phyloP scores from a whole-genome alignment of 2,797 vertebrate genomes.

The Sebastes trivittatus region DNA sequence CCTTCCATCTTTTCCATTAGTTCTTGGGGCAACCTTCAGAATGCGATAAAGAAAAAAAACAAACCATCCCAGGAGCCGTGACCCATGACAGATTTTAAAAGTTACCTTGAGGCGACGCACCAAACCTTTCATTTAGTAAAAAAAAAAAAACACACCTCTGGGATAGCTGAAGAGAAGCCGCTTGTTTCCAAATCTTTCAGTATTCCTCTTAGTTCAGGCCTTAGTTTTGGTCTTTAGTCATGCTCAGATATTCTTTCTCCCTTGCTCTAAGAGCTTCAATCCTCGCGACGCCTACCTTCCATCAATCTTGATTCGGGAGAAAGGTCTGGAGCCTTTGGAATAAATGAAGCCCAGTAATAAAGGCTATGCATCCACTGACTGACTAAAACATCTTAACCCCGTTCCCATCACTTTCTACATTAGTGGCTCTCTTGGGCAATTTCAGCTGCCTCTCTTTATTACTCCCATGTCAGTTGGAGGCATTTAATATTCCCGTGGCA shows the following conservation, averaged over 20 bases:
- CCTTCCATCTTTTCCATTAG: background rate
- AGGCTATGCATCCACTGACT: conserved; percentile 64
- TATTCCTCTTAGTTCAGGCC: conserved; percentile 2
- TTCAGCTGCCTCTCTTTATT: conserved; percentile 70
- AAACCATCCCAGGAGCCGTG: conserved; percentile 6
- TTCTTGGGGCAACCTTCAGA: background rate
- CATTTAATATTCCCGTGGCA: conserved; percentile 33
- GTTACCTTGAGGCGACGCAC: conserved; percentile 10
- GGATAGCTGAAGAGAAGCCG: background rate
- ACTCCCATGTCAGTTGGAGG: conserved; percentile 32
- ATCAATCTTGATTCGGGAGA: conserved; percentile 73
- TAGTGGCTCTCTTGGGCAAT: conserved; percentile 66
- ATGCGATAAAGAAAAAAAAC: background rate
- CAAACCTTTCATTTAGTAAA: background rate
- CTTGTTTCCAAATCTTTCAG: background rate
- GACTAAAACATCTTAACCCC: conserved; percentile 58
- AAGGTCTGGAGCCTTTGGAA: conserved; percentile 63
- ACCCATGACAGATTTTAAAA: conserved; percentile 33
- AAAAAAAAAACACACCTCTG: background rate
- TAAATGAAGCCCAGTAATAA: conserved; percentile 72
- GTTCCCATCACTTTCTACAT: conserved; percentile 45
- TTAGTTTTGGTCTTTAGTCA: conserved; percentile 21
- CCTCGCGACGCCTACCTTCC: conserved; percentile 53
- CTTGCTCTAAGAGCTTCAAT: conserved; percentile 42
- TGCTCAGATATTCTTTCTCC: conserved; percentile 46